Base-by-base conservation (phyloP, 2,888 invertebrate genomes). In the Xestoiulus laeticollis region DNA sequence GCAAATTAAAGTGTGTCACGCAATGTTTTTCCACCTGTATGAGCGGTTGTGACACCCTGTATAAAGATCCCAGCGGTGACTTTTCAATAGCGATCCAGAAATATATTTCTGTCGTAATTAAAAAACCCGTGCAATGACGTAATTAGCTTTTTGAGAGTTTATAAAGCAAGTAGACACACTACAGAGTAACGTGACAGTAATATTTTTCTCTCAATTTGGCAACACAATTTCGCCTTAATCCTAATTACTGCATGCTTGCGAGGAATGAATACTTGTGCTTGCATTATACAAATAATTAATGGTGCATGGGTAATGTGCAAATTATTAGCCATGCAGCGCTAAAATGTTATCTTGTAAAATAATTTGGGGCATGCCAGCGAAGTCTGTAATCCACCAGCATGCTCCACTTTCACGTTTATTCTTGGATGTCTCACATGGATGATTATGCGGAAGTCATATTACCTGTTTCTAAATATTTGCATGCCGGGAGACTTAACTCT, bases 271-370 rank as follows among this genome's bases (percentile, higher is more conserved):
- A 68, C 68, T 68, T 22, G 26, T 12, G 68, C 68, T 26, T 26
- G 68, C 68, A 68, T 68, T 68, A 68, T 68, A 68, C 26, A 26
- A 26, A 68, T 68, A 68, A 68, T 68, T 68, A 68, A 68, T 68
- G 68, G 26, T 22, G 68, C 68, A 22, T 68, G 68, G 5, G 68
- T 68, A 68, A 68, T 26, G 68, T 68, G 68, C 68, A 68, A 68
- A 68, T 68, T 68, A 68, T 68, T 68, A 68, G 68, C 68, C 68
- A 68, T 26, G 68, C 26, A 68, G 22, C 68, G 68, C 68, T 68
- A 68, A 68, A 68, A 68, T 68, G 68, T 26, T 26, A 68, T 68
- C 68, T 68, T 68, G 68, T 68, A 68, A 68, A 68, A 68, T 68
- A 68, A 68, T 68, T 68, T 59, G 59, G 59, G 59, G 59, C 59